Evolutionary conservation across 2,113 vertebrate genomes (phyloP).

Genomic region (Hemibagrus wyckioides): DNA sequence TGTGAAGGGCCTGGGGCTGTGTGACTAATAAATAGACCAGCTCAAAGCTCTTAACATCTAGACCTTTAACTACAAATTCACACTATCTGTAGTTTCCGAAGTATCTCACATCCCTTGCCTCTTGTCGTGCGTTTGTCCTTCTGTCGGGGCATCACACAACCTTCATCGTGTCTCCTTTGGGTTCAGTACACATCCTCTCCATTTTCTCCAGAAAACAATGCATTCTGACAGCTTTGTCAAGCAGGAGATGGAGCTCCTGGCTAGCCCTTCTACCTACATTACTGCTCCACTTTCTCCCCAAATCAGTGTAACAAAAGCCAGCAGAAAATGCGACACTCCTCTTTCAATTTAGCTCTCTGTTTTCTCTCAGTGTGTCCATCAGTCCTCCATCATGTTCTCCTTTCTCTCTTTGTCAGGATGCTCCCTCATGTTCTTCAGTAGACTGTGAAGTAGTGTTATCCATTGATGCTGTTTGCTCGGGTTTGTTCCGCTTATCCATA

Average conservation of each 20-base stretch:
- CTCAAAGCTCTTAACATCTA: slow-evolving; percentile 43
- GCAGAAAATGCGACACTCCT: slow-evolving; percentile 14
- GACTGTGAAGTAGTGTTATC: not conserved
- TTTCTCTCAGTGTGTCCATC: slow-evolving; percentile 17
- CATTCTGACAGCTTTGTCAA: slow-evolving; percentile 74
- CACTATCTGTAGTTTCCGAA: not conserved
- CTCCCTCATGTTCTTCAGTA: not conserved
- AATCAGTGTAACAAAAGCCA: slow-evolving; percentile 39
- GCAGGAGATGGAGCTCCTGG: slow-evolving; percentile 70
- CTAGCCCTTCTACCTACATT: slow-evolving; percentile 55
- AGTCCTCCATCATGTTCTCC: slow-evolving; percentile 18
- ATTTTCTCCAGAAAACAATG: slow-evolving; percentile 51
- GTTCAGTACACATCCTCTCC: slow-evolving; percentile 56
- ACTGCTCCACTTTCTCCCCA: slow-evolving; percentile 27
- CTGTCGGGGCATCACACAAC: slow-evolving; percentile 43
- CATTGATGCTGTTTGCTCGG: slow-evolving; percentile 10
- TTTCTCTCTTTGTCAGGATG: not conserved
- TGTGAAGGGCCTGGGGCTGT: slow-evolving; percentile 19
- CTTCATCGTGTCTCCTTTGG: slow-evolving; percentile 35
- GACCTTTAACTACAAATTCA: slow-evolving; percentile 19
- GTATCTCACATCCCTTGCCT: slow-evolving; percentile 20
- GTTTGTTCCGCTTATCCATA: not conserved
- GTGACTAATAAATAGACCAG: slow-evolving; percentile 49
- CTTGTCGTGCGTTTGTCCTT: slow-evolving; percentile 55
- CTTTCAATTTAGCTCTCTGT: slow-evolving; percentile 9